A percentile compares a stretch with the other conserved stretches of the same genome.
Conservation (phyloP, 1,140 invertebrate genomes). For the Mizuhopecten yessoensis region DNA sequence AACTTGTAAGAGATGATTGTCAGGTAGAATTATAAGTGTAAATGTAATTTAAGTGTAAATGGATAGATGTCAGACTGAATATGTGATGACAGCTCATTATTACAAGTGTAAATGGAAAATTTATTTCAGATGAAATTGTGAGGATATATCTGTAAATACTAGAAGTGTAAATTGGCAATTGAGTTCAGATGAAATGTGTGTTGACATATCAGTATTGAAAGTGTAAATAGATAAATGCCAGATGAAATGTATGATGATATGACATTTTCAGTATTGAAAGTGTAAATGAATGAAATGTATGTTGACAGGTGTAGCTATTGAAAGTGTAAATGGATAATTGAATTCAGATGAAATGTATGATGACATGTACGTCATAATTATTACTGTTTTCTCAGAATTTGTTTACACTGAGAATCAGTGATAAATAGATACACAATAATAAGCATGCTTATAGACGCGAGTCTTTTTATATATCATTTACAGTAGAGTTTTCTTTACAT, state of each 20-base stretch:
- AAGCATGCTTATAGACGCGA: too few species aligned
- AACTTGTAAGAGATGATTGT: slow-evolving; percentile 61
- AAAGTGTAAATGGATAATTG: background rate
- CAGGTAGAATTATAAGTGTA: background rate
- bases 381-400: too few species aligned
- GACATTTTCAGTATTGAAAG: too few species aligned
- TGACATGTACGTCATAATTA: background rate
- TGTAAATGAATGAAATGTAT: too few species aligned
- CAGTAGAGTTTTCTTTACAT: too few species aligned
- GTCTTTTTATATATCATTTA: too few species aligned
- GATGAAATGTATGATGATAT: background rate
- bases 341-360: background rate
- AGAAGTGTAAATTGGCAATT: background rate
- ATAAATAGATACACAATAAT: too few species aligned
- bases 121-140: background rate
- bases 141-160: background rate
- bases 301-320: background rate
- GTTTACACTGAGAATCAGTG: too few species aligned
- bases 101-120: background rate
- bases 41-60: background rate
- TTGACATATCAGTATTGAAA: background rate
- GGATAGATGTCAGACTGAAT: background rate
- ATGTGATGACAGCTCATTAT: background rate
- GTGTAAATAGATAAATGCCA: background rate
- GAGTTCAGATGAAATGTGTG: background rate